Evolutionary conservation across 2,797 vertebrate genomes (phyloP).

Genomic region (Hemitrygon akajei): DNA sequence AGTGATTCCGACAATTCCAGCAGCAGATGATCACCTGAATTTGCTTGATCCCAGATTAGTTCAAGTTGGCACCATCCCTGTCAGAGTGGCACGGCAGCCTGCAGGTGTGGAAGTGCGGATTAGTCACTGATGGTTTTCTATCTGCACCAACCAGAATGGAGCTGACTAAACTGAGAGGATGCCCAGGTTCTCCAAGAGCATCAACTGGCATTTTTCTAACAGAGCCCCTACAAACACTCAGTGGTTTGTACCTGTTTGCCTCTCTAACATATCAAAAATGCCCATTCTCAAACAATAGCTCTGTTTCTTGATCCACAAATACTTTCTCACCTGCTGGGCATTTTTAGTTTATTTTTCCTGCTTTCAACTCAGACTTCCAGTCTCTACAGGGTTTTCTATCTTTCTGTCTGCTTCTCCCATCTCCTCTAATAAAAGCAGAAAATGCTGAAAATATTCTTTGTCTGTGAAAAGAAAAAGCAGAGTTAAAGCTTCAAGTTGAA

Average conservation of each 20-base stretch:
- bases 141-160: too few relatives aligned
- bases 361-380: too few relatives aligned
- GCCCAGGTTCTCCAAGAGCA: not conserved
- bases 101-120: not conserved
- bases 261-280: not conserved
- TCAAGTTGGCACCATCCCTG: not conserved
- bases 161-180: too few relatives aligned
- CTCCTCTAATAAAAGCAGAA: not conserved
- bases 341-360: too few relatives aligned
- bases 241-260: not conserved
- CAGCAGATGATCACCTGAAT: not conserved
- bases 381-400: not conserved
- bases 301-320: too few relatives aligned
- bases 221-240: not conserved
- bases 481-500: too few relatives aligned
- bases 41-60: not conserved
- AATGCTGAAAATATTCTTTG: too few relatives aligned
- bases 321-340: too few relatives aligned
- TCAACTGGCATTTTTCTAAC: not conserved
- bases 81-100: not conserved
- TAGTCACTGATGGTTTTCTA: not conserved
- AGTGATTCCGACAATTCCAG: not conserved
- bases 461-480: too few relatives aligned
- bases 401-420: not conserved
- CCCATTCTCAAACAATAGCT: too few relatives aligned